Evolutionary conservation across 2,113 vertebrate species (phyloP), one percentile per base, ranked within the genome.

Genomic region (Poeciliopsis prolifica): DNA sequence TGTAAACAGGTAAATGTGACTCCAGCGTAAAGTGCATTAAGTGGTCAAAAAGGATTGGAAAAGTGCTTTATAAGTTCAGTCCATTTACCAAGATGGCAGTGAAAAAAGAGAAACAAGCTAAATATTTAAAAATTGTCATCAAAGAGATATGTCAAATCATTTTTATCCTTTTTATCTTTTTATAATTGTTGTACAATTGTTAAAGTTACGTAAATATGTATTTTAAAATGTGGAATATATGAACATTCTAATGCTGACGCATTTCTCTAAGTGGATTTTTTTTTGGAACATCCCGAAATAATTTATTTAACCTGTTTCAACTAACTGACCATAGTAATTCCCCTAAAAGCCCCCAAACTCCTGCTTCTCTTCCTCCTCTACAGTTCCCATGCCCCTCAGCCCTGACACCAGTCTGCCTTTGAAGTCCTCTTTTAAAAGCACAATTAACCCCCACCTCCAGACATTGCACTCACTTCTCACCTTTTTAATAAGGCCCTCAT

Each of bases 401-500:
- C 79, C 83, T 89, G 87, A 91, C 93, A 94, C 88, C 78, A 86
- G 89, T 69, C 65, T 76, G 76, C 69, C 92, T 95, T 95, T 95
- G 94, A 95, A 94, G 94, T 94, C 69, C 70, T 78, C 83, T 92
- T 94, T 95, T 91, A 94, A 94, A 88, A 94, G 93, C 87, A 79
- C 89, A 94, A 93, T 94, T 92, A 94, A 87, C 86, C 90, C 87
- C 83, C 84, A 86, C 84, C 87, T 90, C 93, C 92, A 94, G 94
- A 94, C 93, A 88, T 88, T 78, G 79, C 87, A 94, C 92, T 95
- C 94, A 95, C 94, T 94, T 95, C 92, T 93, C 94, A 95, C 94
- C 94, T 94, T 93, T 92, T 94, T 94, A 95, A 94, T 94, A 94
- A 94, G 92, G 81, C 86, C 63, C 88, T 92, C 88, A 87, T 88